These are phyloP conservation scores for Tenthredo amoena DNA, from an alignment of 2,888 invertebrate genomes.

Conservation along the genomic window DNA sequence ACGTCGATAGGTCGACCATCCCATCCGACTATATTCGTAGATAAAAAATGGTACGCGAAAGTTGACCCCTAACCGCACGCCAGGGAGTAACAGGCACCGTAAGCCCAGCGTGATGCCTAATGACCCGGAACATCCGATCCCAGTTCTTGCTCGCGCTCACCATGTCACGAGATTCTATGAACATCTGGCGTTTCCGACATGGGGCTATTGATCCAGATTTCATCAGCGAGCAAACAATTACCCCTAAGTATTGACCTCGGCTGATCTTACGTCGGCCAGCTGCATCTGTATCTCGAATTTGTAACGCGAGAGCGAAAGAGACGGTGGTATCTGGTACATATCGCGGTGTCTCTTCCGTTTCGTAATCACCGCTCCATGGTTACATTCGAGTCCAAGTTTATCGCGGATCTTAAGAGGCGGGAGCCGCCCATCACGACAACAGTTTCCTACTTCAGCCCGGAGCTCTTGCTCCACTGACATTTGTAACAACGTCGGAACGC, in stretches of 20 bases:
- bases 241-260: conserved; percentile 24
- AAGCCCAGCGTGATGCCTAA: conserved; percentile 41
- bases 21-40: background rate
- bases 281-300: background rate
- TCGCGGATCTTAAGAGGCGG: conserved; percentile 36
- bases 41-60: conserved; percentile 10
- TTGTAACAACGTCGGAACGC: conserved; percentile 56
- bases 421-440: conserved; percentile 60
- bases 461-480: conserved; percentile 63
- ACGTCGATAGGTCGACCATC: background rate
- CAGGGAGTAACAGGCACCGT: conserved; percentile 9
- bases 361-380: background rate
- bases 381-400: conserved; percentile 33
- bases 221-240: conserved; percentile 33
- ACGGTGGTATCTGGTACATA: background rate
- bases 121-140: conserved; percentile 51
- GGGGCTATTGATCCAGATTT: conserved; percentile 22
- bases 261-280: background rate
- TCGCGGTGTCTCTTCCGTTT: conserved; percentile 25
- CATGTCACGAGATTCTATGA: conserved; percentile 41
- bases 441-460: conserved; percentile 52
- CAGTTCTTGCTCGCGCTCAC: conserved; percentile 6
- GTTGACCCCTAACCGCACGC: conserved; percentile 37
- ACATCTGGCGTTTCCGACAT: conserved; percentile 43
- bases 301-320: background rate